These are phyloP conservation scores for Samia ricini DNA, from an alignment of 1,140 invertebrate species.

Conservation along the genomic window DNA sequence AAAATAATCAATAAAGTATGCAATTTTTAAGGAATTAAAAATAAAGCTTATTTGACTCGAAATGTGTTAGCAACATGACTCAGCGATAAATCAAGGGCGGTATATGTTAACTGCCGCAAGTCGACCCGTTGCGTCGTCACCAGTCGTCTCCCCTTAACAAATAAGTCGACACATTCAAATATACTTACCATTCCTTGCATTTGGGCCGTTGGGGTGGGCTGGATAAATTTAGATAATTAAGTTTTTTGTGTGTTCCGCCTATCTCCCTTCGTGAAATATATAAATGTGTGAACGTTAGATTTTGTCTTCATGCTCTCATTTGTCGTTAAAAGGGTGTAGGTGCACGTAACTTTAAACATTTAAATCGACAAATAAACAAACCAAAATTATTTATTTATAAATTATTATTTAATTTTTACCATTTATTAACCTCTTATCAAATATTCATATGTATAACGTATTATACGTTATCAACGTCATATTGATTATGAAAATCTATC, in stretches of 20 bases:
- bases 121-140: conserved; percentile 18
- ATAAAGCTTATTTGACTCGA: not conserved
- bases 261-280: conserved; percentile 4
- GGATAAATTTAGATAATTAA: conserved; percentile 48
- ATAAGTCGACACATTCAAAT: conserved; percentile 63
- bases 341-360: no score
- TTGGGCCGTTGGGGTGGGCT: conserved; percentile 29
- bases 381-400: no score
- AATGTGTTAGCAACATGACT: not conserved
- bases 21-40: not conserved
- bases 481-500: no score
- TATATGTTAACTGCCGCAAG: conserved; percentile 47
- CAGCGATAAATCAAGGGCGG: conserved; percentile 47
- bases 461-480: no score
- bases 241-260: not conserved
- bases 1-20: not conserved
- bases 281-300: no score
- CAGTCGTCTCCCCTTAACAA: conserved; percentile 42
- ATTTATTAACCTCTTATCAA: no score
- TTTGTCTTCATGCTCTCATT: no score
- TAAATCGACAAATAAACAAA: no score
- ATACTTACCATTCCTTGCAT: conserved; percentile 25
- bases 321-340: no score
- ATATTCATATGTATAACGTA: no score
- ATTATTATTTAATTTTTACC: no score